Evolutionary conservation across 2,797 vertebrate genomes (phyloP).

Genomic region (Chrysocyon brachyurus): DNA sequence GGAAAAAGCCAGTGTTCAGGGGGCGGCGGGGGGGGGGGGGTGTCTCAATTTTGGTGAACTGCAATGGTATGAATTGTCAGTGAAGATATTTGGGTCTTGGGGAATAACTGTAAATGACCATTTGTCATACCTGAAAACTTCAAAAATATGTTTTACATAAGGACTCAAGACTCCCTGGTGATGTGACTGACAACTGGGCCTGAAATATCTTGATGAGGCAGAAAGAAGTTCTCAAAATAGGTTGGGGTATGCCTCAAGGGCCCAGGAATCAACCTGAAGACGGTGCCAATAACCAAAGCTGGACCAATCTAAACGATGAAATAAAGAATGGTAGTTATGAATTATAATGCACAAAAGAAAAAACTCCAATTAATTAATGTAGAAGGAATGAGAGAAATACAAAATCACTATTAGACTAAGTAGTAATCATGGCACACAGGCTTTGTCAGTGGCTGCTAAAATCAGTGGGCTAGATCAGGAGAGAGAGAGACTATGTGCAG

Average conservation of each 20-base stretch:
- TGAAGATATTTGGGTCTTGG: not conserved
- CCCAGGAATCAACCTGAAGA: not conserved
- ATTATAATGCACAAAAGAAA: not conserved
- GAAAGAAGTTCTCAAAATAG: not conserved
- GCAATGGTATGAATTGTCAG: not conserved
- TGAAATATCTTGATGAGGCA: not conserved
- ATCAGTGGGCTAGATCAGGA: too few relatives aligned
- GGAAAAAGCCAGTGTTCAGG: not conserved
- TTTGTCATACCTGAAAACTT: not conserved
- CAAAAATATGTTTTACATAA: not conserved
- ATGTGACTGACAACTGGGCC: not conserved
- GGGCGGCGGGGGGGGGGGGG: too few relatives aligned
- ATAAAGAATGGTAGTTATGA: not conserved
- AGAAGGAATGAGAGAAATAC: not conserved
- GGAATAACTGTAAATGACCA: not conserved
- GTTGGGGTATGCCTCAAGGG: not conserved
- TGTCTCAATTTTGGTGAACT: not conserved
- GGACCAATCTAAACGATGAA: not conserved
- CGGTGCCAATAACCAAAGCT: not conserved
- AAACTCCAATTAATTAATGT: not conserved
- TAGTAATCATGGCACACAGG: fast-evolving
- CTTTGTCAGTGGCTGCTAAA: fast-evolving
- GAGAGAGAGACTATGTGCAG: fast-evolving
- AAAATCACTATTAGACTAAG: not conserved
- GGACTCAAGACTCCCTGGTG: not conserved